These are phyloP conservation scores for Marmota flaviventris DNA, from an alignment of 2,113 vertebrate genomes.

Conservation along the genomic window DNA sequence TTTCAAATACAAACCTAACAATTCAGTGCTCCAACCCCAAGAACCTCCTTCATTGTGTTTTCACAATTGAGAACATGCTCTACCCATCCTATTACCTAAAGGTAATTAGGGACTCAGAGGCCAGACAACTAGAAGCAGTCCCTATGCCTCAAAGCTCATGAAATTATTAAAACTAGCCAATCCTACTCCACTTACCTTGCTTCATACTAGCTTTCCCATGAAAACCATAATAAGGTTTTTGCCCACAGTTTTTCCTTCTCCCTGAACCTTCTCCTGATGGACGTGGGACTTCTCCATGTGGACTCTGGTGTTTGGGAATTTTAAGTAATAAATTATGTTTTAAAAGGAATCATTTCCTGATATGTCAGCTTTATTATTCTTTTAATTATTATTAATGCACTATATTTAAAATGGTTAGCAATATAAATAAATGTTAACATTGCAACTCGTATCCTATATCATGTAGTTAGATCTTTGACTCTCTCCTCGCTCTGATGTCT, in stretches of 20 bases:
- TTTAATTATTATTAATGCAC: not conserved
- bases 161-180: not conserved
- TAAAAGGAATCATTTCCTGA: not conserved
- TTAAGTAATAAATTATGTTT: not conserved
- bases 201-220: not conserved
- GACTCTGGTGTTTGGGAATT: not conserved
- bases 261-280: not conserved
- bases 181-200: not conserved
- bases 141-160: not conserved
- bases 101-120: too few relatives aligned
- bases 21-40: not conserved
- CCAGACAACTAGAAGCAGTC: not conserved
- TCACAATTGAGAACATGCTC: not conserved
- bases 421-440: not conserved
- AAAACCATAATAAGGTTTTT: not conserved
- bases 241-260: not conserved
- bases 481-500: not conserved
- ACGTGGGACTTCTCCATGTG: not conserved
- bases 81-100: rapidly evolving
- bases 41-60: not conserved
- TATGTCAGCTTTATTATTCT: not conserved
- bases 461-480: not conserved
- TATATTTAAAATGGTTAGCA: not conserved
- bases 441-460: not conserved
- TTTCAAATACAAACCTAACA: not conserved